Conservation (phyloP, 2,113 vertebrate species). For the Odontesthes bonariensis region DNA sequence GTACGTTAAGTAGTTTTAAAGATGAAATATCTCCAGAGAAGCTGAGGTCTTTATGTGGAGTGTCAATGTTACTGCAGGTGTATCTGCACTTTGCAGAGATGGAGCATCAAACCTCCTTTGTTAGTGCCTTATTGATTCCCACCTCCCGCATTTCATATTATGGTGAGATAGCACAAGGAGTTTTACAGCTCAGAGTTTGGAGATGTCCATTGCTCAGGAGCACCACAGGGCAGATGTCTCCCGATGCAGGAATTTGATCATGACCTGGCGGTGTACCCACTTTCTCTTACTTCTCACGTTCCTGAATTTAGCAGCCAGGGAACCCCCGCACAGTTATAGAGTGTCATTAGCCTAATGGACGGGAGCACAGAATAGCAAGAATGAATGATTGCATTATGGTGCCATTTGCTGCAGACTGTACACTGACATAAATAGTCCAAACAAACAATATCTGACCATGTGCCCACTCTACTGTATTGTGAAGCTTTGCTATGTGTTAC, state of each 20-base stretch:
- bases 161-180: slow-evolving; percentile 10
- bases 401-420: slow-evolving; percentile 66
- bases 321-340: slow-evolving; percentile 45
- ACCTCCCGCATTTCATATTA: not conserved
- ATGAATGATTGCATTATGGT: slow-evolving; percentile 73
- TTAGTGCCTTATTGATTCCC: slow-evolving; percentile 19
- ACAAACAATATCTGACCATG: slow-evolving; percentile 72
- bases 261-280: slow-evolving; percentile 8
- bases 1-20: not conserved
- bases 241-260: slow-evolving; percentile 59
- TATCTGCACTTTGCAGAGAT: slow-evolving; percentile 5
- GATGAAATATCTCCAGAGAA: not conserved
- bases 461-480: slow-evolving; percentile 49
- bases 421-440: slow-evolving; percentile 74
- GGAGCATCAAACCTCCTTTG: slow-evolving; percentile 8
- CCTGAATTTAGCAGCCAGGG: slow-evolving; percentile 50
- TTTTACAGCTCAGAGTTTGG: not conserved
- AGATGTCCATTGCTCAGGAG: slow-evolving; percentile 24
- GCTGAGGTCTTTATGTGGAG: slow-evolving; percentile 13
- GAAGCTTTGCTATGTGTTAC: slow-evolving; percentile 57
- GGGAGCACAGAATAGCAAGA: slow-evolving; percentile 48
- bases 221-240: slow-evolving; percentile 42
- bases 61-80: slow-evolving; percentile 7
- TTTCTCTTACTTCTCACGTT: slow-evolving; percentile 57
- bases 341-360: slow-evolving; percentile 73